Conservation (phyloP, 2,888 invertebrate species). For the Hybos culiciformis region DNA sequence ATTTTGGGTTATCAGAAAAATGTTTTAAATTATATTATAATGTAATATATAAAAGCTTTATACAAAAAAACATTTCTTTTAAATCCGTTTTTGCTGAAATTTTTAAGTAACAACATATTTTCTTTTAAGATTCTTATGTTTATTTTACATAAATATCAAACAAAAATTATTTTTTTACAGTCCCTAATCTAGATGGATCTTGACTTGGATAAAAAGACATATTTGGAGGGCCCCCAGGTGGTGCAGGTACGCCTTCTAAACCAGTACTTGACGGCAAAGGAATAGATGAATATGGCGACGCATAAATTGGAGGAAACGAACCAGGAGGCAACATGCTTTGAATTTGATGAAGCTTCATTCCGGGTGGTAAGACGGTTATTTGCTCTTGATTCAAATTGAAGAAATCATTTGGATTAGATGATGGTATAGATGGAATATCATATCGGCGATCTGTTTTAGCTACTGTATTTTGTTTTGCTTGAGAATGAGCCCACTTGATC, state of each 20-base stretch:
- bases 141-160: too few species aligned
- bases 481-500: conserved; percentile 98
- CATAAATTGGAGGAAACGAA: conserved; percentile 33
- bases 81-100: too few species aligned
- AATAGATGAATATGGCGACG: conserved; percentile 32
- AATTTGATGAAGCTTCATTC: conserved; percentile 35
- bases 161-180: conserved; percentile 34
- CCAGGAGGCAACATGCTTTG: conserved; percentile 32
- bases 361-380: conserved; percentile 34
- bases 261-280: conserved; percentile 21
- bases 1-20: too few species aligned
- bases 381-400: conserved; percentile 43
- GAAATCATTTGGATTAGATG: conserved; percentile 48
- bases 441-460: conserved; percentile 41
- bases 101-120: too few species aligned
- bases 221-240: conserved; percentile 41
- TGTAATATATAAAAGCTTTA: too few species aligned
- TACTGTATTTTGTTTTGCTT: conserved; percentile 51
- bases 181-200: conserved; percentile 85
- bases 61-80: too few species aligned
- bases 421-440: conserved; percentile 67
- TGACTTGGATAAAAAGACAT: conserved; percentile 90
- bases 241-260: conserved; percentile 28
- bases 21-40: too few species aligned
- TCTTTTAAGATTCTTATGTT: too few species aligned